Conservation (phyloP, 2,888 invertebrate genomes). For the Coenonympha glycerion region DNA sequence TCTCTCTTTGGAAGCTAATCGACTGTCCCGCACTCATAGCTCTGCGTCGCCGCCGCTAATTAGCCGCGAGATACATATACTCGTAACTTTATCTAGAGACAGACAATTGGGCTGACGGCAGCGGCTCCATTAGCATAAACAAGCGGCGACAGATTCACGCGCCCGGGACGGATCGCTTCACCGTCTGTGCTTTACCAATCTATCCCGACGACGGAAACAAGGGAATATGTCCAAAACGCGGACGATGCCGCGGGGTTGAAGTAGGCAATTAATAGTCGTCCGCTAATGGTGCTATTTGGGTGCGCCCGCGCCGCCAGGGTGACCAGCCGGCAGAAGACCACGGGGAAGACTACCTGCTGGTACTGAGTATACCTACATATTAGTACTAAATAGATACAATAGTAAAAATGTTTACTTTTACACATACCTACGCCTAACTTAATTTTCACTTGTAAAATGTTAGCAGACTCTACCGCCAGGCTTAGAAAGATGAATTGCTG, state of each 20-base stretch:
- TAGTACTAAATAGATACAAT: too few species aligned
- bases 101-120: background rate
- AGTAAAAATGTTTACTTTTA: too few species aligned
- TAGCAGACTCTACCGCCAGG: too few species aligned
- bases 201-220: constrained; percentile 34
- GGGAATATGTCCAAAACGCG: constrained; percentile 45
- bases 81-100: background rate
- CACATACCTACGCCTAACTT: too few species aligned
- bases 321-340: background rate
- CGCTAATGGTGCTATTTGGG: constrained; percentile 61
- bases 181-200: too few species aligned
- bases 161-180: constrained; percentile 30
- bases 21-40: too few species aligned
- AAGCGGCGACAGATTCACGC: constrained; percentile 55
- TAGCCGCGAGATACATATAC: background rate
- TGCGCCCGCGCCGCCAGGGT: constrained; percentile 18
- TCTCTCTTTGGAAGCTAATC: too few species aligned
- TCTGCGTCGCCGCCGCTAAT: background rate
- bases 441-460: too few species aligned
- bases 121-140: constrained; percentile 61
- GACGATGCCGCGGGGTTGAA: background rate
- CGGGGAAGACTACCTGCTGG: background rate
- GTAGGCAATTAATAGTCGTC: constrained; percentile 56
- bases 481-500: too few species aligned
- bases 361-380: too few species aligned